phyloP scores from a whole-genome alignment of 2,113 vertebrate species.

The Odontophorus gujanensis region DNA sequence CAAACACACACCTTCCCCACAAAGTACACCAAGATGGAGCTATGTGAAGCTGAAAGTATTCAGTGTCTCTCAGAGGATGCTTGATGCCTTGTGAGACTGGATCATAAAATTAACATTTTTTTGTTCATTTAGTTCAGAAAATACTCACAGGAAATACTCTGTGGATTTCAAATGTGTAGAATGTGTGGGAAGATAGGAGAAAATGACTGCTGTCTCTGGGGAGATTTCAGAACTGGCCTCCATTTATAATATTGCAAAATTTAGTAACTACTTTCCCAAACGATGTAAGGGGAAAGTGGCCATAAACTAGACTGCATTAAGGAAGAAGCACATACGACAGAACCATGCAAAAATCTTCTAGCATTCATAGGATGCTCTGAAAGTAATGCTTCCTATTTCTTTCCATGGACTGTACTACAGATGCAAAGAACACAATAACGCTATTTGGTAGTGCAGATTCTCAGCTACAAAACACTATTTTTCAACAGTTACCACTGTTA shows the following conservation, averaged over 20 bases:
- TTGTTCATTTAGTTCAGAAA: slow-evolving; percentile 63
- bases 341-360: neutral
- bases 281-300: slow-evolving; percentile 55
- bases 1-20: neutral
- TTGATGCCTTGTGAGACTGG: slow-evolving; percentile 48
- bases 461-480: no score
- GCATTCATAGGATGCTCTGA: neutral
- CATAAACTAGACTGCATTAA: slow-evolving; percentile 56
- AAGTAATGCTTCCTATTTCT: neutral
- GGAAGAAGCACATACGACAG: slow-evolving; percentile 42
- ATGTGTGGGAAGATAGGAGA: slow-evolving; percentile 69
- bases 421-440: no score
- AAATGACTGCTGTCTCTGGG: slow-evolving; percentile 66
- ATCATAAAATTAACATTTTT: slow-evolving; percentile 58
- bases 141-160: slow-evolving; percentile 65
- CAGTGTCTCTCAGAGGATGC: slow-evolving; percentile 14
- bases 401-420: no score
- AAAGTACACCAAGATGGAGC: neutral
- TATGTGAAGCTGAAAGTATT: slow-evolving; percentile 44
- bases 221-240: slow-evolving; percentile 70
- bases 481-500: no score
- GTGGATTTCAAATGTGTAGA: slow-evolving; percentile 71
- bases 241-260: slow-evolving; percentile 66
- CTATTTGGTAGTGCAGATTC: no score
- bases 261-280: slow-evolving; percentile 64